Percentiles rank a stretch among this genome's conserved stretches.
These are phyloP conservation scores for Pelecanoides urinatrix DNA, from an alignment of 2,113 vertebrate genomes.

Conservation along the genomic window DNA sequence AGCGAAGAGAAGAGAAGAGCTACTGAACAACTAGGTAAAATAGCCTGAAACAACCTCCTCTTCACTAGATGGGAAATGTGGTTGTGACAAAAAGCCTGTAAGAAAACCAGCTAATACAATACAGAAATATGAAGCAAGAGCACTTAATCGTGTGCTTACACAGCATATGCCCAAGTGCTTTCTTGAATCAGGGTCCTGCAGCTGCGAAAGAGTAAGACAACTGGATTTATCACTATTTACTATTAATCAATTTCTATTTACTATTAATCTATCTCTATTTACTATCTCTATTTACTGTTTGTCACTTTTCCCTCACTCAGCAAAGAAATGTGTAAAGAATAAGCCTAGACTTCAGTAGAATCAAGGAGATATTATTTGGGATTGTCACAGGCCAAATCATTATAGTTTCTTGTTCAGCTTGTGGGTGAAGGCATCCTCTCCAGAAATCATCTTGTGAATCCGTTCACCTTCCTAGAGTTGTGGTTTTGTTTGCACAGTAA, in stretches of 20 bases:
- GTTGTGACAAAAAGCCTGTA: background rate
- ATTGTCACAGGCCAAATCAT: background rate
- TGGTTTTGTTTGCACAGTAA: constrained; percentile 22
- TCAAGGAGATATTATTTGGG: background rate
- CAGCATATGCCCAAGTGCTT: background rate
- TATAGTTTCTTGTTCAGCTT: background rate
- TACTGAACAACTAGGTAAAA: background rate
- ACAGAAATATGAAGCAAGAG: background rate
- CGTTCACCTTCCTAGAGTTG: background rate
- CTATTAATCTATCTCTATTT: background rate
- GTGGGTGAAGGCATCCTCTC: background rate
- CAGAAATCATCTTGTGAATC: background rate
- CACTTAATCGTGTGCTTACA: background rate
- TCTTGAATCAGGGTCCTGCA: background rate
- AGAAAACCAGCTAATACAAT: background rate
- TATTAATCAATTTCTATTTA: background rate
- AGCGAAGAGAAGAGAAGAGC: background rate
- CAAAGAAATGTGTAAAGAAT: background rate
- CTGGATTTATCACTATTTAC: background rate
- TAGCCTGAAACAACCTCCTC: background rate
- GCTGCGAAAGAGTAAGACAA: background rate
- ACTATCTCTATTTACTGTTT: background rate
- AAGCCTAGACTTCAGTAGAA: background rate
- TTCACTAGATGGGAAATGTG: background rate
- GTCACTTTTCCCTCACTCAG: background rate